Evolutionary conservation across 1,140 invertebrate genomes (phyloP), one percentile per base, ranked within the genome.

Genomic region (Scaptodrosophila lebanonensis): DNA sequence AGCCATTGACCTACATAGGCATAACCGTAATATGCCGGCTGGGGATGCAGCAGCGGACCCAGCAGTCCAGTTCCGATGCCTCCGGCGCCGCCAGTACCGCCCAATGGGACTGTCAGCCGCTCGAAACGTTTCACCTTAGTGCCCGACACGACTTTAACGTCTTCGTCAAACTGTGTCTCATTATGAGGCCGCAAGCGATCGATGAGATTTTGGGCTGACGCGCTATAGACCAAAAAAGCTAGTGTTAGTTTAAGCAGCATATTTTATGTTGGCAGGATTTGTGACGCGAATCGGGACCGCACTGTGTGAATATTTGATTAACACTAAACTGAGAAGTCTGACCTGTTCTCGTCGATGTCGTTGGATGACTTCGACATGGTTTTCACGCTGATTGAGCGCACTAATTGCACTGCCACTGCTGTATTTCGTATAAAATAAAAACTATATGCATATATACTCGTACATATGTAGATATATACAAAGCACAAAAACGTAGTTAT

Each of bases 101-200:
- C 63, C 9, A 85, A 43, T 0, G 83, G 84, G 22, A 86, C 66
- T 1, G 84, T 68, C 18, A 85, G 35, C 1, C 84, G 65, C 11
- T 85, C 83, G 29, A 75, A 86, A 1, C 79, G 65, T 48, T 86
- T 86, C 36, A 86, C 84, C 40, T 86, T 85, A n/a, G 83, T 85
- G 39, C 83, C 83, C 29, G 83, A 83, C 12, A 85, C 83, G 15
- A 85, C 75, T 57, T 83, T 85, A 9, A 85, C 59, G 11, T 43
- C 60, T 1, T 85, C 83, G 64, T 85, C 73, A 29, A 45, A 60
- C 4, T 47, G 44, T n/a, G 63, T 67, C 22, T 61, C 30, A 45
- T 76, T 77, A 11, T 53, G 39, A 7, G 72, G 69, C 2, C 77
- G 59, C 2, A 84, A 44, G 8, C 77, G 83, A 47, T 79, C 70